phyloP scores from a whole-genome alignment of 2,797 vertebrate genomes.

The Lateolabrax maculatus region DNA sequence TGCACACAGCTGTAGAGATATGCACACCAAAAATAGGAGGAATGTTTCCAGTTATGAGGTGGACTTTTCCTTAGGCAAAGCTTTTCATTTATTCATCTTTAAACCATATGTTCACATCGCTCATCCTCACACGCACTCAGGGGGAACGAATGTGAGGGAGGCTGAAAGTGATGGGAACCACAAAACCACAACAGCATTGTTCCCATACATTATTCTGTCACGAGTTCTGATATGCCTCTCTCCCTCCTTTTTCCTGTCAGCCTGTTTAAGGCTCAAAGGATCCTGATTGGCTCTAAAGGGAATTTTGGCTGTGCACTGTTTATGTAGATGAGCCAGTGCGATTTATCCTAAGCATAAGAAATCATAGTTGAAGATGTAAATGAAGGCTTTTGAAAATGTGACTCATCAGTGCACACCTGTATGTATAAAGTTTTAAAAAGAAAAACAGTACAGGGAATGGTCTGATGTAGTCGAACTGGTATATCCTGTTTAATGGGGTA shows the following conservation, averaged over 20 bases:
- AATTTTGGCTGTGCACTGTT: not conserved
- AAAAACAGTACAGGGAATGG: not conserved
- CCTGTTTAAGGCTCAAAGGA: conserved; percentile 7
- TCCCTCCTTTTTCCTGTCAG: conserved; percentile 12
- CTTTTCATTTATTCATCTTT: conserved; percentile 44
- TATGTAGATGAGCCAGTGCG: conserved; percentile 13
- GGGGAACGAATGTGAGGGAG: conserved; percentile 27
- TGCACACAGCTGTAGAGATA: conserved; percentile 12
- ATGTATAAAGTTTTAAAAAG: not conserved
- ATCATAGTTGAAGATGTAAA: conserved; percentile 3
- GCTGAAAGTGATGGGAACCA: conserved; percentile 24
- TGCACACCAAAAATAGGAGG: conserved; percentile 29
- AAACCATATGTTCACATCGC: conserved; percentile 37
- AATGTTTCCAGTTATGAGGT: conserved; percentile 40
- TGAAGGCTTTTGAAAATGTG: conserved; percentile 4
- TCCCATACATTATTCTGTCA: conserved; percentile 36
- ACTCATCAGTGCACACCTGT: not conserved
- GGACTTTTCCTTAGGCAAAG: conserved; percentile 29
- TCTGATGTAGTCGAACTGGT: conserved; percentile 11
- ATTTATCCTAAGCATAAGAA: conserved; percentile 2
- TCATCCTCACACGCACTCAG: conserved; percentile 34
- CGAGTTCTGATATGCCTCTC: conserved; percentile 29
- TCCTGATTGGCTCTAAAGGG: not conserved
- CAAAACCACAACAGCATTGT: conserved; percentile 52
- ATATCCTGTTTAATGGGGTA: conserved; percentile 28